A percentile compares a stretch with the other conserved stretches of the same genome.
phyloP scores from a whole-genome alignment of 1,140 invertebrate genomes.

The Lepidurus couesii region DNA sequence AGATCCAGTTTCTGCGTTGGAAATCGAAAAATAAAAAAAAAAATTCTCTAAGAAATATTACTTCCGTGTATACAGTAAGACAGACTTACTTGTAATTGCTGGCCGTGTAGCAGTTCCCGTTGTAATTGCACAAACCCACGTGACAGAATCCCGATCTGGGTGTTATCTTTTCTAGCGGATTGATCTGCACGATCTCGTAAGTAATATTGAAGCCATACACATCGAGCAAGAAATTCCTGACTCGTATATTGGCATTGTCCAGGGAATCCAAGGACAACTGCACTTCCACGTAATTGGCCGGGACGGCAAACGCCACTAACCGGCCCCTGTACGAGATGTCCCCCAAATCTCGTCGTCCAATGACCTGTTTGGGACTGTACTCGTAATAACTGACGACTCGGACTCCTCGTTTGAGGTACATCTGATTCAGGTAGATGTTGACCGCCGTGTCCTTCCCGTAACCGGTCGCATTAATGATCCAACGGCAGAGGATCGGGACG shows the following conservation, averaged over 20 bases:
- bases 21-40: no score
- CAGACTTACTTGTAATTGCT: constrained; percentile 59
- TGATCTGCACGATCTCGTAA: constrained; percentile 62
- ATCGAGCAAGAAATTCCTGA: constrained; percentile 68
- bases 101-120: constrained; percentile 71
- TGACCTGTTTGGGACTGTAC: constrained; percentile 38
- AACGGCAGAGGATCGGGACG: constrained; percentile 74
- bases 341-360: constrained; percentile 11
- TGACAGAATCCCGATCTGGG: constrained; percentile 60
- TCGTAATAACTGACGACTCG: constrained; percentile 72
- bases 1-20: no score
- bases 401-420: constrained; percentile 72
- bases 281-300: constrained; percentile 68
- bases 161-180: constrained; percentile 42
- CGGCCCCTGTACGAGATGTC: constrained; percentile 28
- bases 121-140: constrained; percentile 68
- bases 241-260: constrained; percentile 75
- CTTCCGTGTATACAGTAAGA: background rate
- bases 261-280: constrained; percentile 64
- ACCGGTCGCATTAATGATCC: constrained; percentile 70
- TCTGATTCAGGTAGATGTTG: constrained; percentile 77
- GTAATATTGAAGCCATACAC: constrained; percentile 90
- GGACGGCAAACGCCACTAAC: constrained; percentile 50
- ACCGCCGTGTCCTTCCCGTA: constrained; percentile 55
- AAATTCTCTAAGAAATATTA: no score